These are phyloP conservation scores for Melanostigma gelatinosum DNA, from an alignment of 2,113 vertebrate genomes.

Conservation along the genomic window DNA sequence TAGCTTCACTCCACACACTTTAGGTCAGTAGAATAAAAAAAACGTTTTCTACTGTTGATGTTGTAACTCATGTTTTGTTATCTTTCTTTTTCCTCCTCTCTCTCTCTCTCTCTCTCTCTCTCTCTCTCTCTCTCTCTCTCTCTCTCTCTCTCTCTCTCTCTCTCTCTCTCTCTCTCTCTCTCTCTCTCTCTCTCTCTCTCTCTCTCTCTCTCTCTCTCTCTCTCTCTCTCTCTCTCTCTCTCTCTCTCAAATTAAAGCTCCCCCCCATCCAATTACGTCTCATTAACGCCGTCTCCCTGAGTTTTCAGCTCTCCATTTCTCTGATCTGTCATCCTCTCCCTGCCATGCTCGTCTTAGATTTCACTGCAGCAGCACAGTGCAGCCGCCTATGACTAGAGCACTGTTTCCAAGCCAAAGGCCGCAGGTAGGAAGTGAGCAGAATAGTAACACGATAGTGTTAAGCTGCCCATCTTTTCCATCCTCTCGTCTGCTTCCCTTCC, in stretches of 20 bases:
- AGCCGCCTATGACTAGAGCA: constrained; percentile 31
- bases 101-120: not conserved
- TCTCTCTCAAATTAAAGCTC: constrained; percentile 43
- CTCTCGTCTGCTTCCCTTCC: not conserved
- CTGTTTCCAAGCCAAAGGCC: constrained; percentile 49
- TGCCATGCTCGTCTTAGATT: constrained; percentile 33
- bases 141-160: not conserved
- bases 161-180: not conserved
- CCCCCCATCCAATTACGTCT: constrained; percentile 54
- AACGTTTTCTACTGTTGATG: not conserved
- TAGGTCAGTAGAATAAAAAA: not conserved
- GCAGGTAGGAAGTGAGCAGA: constrained; percentile 45
- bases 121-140: too few species aligned
- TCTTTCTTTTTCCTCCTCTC: not conserved
- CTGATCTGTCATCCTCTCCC: constrained; percentile 15
- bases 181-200: not conserved
- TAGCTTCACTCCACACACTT: not conserved
- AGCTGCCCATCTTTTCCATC: constrained; percentile 32
- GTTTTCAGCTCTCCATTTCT: constrained; percentile 21
- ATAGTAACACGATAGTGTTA: constrained; percentile 53
- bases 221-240: not conserved
- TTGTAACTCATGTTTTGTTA: not conserved
- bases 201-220: not conserved
- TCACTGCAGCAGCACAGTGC: constrained; percentile 32
- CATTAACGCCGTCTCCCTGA: constrained; percentile 52